A percentile compares a stretch with the other conserved stretches of the same genome.
These are phyloP conservation scores for Grallaria varia DNA, from an alignment of 2,113 vertebrate genomes.

Conservation along the genomic window DNA sequence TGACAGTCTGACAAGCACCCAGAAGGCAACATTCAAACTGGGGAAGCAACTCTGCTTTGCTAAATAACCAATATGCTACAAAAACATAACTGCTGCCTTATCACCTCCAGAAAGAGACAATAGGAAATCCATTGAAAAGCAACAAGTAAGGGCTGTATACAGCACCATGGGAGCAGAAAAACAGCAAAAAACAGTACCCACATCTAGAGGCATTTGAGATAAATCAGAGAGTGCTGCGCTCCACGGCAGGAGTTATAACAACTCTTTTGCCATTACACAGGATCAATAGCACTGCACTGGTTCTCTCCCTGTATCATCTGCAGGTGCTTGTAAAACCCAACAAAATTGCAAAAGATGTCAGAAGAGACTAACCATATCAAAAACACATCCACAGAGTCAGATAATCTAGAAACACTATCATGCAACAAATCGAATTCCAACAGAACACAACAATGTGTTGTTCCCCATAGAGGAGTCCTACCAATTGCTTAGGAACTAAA, in stretches of 20 bases:
- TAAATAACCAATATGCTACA: not conserved
- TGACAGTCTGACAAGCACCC: not conserved
- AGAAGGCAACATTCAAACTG: not conserved
- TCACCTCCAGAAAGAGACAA: not conserved
- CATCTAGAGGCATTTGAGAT: not conserved
- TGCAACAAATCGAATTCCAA: not conserved
- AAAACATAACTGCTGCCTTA: not conserved
- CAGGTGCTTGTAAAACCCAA: not conserved
- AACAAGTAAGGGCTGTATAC: not conserved
- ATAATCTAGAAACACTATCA: not conserved
- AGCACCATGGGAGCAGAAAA: not conserved
- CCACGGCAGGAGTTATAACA: not conserved
- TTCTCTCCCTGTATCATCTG: not conserved
- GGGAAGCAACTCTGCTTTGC: not conserved
- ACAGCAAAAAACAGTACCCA: not conserved
- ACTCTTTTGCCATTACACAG: not conserved
- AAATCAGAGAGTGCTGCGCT: constrained; percentile 2
- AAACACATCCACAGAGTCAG: not conserved
- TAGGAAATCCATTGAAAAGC: not conserved
- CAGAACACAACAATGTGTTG: not conserved
- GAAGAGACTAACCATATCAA: not conserved
- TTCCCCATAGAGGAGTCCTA: not conserved
- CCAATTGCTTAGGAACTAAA: not conserved
- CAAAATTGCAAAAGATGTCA: not conserved
- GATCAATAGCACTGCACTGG: not conserved